phyloP scores from a whole-genome alignment of 2,113 vertebrate species.

The Poicephalus gulielmi region DNA sequence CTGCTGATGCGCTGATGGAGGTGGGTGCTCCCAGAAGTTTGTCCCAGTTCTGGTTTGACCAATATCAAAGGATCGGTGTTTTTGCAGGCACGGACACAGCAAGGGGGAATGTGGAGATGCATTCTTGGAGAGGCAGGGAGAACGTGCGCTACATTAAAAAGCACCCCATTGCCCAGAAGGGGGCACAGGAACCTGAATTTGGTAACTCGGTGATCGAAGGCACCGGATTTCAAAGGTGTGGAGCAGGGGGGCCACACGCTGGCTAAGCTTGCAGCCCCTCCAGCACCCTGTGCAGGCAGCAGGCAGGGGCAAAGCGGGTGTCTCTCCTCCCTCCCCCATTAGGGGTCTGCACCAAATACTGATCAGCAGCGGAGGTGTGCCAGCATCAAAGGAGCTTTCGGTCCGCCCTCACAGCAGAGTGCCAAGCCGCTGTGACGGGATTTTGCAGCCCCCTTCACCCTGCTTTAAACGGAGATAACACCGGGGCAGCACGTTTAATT shows the following conservation, averaged over 20 bases:
- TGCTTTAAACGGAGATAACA: not conserved
- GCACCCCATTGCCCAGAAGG: not conserved
- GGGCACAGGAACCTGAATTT: not conserved
- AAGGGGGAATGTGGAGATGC: not conserved
- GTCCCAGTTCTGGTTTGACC: not conserved
- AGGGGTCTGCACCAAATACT: not conserved
- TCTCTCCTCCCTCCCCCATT: not conserved
- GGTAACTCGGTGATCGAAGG: fast-evolving
- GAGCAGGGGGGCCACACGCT: not conserved
- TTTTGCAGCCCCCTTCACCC: not conserved
- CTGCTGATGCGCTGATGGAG: not conserved
- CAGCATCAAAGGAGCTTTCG: not conserved
- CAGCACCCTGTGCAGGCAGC: not conserved
- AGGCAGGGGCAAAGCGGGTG: not conserved
- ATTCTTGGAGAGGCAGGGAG: not conserved
- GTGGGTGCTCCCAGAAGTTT: not conserved
- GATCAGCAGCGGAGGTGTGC: not conserved
- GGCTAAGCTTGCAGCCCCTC: not conserved
- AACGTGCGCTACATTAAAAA: not conserved
- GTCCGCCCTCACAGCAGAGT: not conserved
- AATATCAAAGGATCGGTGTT: fast-evolving
- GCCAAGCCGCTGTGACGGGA: not conserved
- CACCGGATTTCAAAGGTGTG: not conserved
- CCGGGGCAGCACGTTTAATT: not conserved
- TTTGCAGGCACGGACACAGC: not conserved